phyloP scores from a whole-genome alignment of 2,113 vertebrate genomes.

The Menura novaehollandiae region DNA sequence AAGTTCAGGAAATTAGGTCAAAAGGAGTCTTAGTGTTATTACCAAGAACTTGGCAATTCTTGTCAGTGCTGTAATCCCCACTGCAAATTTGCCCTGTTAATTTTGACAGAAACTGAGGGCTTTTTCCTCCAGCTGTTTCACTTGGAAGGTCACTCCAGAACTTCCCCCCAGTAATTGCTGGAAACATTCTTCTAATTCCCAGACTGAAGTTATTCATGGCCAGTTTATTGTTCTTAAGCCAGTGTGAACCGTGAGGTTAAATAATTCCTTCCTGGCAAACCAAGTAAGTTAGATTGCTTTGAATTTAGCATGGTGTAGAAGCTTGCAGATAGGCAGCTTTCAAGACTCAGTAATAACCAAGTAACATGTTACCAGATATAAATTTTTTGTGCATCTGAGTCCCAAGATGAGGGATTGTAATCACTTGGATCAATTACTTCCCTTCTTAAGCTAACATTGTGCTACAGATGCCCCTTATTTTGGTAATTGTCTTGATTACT shows the following conservation, averaged over 20 bases:
- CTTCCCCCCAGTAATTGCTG: neutral
- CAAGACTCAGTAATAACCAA: neutral
- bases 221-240: conserved; percentile 2
- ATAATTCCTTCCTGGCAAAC: neutral
- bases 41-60: neutral
- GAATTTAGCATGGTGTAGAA: neutral
- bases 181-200: conserved; percentile 36
- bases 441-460: neutral
- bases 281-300: neutral
- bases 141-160: neutral
- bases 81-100: neutral
- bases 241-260: neutral
- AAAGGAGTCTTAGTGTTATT: neutral
- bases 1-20: neutral
- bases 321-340: neutral
- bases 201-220: conserved; percentile 10
- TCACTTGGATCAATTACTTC: neutral
- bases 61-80: neutral
- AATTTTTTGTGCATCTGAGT: neutral
- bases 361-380: neutral
- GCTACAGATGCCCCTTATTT: neutral
- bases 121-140: conserved; percentile 10
- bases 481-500: neutral
- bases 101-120: neutral
- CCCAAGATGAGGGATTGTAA: neutral